Evolutionary conservation across 2,888 invertebrate genomes (phyloP).

Genomic region (Euspilapteryx auroguttella): DNA sequence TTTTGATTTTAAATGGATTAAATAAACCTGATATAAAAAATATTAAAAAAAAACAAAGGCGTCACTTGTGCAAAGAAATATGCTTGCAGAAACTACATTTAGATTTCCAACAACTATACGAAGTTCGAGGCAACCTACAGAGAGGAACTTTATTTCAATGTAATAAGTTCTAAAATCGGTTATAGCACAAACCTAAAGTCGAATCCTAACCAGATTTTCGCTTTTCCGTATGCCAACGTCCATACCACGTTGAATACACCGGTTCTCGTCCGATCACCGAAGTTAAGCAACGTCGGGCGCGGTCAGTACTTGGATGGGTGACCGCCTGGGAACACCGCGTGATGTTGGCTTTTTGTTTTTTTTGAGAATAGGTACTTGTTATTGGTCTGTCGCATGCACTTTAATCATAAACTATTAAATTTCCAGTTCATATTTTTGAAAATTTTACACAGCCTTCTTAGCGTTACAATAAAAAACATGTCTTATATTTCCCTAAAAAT

Average conservation of each 20-base stretch:
- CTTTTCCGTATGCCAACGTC: slow-evolving; percentile 20
- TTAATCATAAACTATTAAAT: background rate
- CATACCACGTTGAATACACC: slow-evolving; percentile 40
- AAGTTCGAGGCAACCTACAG: too few species aligned
- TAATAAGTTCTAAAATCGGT: too few species aligned
- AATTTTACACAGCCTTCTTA: background rate
- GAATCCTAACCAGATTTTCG: background rate
- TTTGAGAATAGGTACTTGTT: background rate
- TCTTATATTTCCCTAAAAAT: background rate
- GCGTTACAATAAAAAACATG: background rate
- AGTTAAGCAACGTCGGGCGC: slow-evolving; percentile 45
- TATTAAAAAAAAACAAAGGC: too few species aligned
- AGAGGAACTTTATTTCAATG: too few species aligned
- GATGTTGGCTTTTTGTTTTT: slow-evolving; percentile 10
- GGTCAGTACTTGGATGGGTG: slow-evolving; percentile 17
- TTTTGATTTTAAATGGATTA: too few species aligned
- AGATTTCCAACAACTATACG: too few species aligned
- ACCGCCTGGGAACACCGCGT: slow-evolving; percentile 14
- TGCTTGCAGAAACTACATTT: too few species aligned
- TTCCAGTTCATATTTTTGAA: background rate
- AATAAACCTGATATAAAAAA: too few species aligned
- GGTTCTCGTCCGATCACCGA: slow-evolving; percentile 52
- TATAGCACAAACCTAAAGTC: too few species aligned
- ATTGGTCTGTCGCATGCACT: background rate
- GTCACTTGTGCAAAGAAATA: too few species aligned